Conservation (phyloP, 2,797 vertebrate species). For the Artibeus lituratus region DNA sequence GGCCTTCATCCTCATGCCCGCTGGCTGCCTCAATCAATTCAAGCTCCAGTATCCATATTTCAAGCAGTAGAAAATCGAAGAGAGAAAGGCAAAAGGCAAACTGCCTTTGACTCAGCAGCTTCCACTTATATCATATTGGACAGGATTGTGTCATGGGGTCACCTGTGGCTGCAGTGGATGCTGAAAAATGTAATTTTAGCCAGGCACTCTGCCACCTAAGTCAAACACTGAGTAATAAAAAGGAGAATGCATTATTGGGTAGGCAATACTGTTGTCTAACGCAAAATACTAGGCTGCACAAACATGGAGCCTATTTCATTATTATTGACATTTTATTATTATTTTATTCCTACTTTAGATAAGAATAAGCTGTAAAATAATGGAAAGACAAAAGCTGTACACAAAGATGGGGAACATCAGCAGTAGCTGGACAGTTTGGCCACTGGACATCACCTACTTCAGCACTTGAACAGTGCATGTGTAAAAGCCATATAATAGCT, state of each 20-base stretch:
- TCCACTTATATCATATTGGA: background rate
- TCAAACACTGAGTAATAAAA: background rate
- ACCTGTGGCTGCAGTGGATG: background rate
- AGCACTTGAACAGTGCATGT: background rate
- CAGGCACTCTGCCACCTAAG: background rate
- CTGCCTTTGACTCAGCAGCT: background rate
- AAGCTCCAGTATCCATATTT: background rate
- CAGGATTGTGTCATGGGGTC: background rate
- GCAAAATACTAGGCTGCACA: background rate
- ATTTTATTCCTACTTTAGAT: background rate
- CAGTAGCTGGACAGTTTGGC: background rate
- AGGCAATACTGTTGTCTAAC: background rate
- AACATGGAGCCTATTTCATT: background rate
- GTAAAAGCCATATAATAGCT: background rate
- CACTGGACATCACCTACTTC: background rate
- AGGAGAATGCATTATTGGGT: background rate
- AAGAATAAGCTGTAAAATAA: constrained; percentile 4
- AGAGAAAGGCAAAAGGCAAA: background rate
- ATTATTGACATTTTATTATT: background rate
- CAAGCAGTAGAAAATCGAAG: background rate
- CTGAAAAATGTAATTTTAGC: constrained; percentile 31
- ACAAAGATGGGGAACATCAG: background rate
- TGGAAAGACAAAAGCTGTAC: background rate
- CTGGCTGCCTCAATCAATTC: background rate
- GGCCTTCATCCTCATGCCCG: background rate